These are phyloP conservation scores for Illadopsis cleaveri DNA, from an alignment of 2,113 vertebrate genomes.

Conservation along the genomic window DNA sequence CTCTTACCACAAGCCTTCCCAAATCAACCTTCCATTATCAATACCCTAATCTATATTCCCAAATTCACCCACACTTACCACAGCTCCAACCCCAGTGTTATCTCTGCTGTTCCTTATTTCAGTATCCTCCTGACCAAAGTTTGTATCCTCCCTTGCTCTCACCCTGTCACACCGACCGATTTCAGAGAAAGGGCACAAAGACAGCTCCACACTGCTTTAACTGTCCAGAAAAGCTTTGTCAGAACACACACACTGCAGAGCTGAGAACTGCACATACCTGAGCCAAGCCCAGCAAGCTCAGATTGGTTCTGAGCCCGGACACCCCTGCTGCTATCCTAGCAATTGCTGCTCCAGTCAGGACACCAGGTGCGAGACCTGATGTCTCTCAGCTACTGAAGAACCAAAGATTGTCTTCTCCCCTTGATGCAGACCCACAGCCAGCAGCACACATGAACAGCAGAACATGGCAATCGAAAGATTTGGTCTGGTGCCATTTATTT, in stretches of 20 bases:
- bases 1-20: background rate
- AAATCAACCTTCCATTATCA: background rate
- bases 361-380: accelerated
- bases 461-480: background rate
- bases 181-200: background rate
- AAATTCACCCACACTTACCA: background rate
- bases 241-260: background rate
- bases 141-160: background rate
- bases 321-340: background rate
- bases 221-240: background rate
- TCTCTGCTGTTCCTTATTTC: background rate
- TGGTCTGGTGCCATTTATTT: background rate
- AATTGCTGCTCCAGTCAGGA: background rate
- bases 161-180: accelerated
- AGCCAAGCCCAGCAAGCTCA: background rate
- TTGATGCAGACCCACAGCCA: accelerated
- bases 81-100: background rate
- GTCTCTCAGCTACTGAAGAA: background rate
- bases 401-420: background rate
- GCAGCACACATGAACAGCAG: background rate
- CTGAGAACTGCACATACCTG: background rate
- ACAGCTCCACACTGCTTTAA: background rate
- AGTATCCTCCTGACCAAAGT: background rate
- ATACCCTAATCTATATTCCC: background rate
- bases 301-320: background rate